Percentiles rank a stretch among this genome's conserved stretches.
phyloP scores from a whole-genome alignment of 2,113 vertebrate species.

The Clarias macrocephalus region DNA sequence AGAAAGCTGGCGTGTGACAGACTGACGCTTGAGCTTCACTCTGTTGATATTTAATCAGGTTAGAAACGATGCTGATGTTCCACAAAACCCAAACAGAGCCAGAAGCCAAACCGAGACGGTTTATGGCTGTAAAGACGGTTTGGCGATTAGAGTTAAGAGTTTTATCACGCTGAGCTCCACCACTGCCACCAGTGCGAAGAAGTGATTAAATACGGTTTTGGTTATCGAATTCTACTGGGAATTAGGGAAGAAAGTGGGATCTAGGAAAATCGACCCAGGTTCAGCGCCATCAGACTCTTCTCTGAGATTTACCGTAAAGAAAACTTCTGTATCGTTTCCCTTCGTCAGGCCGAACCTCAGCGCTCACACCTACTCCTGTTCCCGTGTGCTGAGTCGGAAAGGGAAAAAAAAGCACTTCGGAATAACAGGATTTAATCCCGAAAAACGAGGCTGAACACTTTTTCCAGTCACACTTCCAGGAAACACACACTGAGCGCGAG shows the following conservation, averaged over 20 bases:
- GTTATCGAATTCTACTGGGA: neutral
- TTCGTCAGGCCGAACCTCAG: neutral
- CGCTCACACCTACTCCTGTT: neutral
- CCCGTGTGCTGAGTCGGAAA: neutral
- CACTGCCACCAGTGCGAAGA: neutral
- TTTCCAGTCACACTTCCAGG: slow-evolving; percentile 24
- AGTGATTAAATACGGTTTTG: neutral
- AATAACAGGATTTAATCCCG: neutral
- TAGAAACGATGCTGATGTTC: neutral
- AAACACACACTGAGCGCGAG: neutral
- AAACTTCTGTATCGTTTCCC: neutral
- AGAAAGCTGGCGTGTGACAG: too few species aligned
- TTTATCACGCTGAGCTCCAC: neutral
- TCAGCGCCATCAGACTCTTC: neutral
- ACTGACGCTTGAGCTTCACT: neutral
- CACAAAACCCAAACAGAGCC: neutral
- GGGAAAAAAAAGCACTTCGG: neutral
- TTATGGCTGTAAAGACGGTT: neutral
- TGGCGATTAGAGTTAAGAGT: neutral
- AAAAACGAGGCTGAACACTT: slow-evolving; percentile 14
- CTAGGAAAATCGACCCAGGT: neutral
- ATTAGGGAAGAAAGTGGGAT: neutral
- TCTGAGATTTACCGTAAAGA: neutral
- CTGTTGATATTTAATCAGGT: neutral
- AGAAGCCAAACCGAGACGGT: neutral